Base-by-base conservation (phyloP, 1,140 invertebrate species). In the Diploscapter pachys region DNA sequence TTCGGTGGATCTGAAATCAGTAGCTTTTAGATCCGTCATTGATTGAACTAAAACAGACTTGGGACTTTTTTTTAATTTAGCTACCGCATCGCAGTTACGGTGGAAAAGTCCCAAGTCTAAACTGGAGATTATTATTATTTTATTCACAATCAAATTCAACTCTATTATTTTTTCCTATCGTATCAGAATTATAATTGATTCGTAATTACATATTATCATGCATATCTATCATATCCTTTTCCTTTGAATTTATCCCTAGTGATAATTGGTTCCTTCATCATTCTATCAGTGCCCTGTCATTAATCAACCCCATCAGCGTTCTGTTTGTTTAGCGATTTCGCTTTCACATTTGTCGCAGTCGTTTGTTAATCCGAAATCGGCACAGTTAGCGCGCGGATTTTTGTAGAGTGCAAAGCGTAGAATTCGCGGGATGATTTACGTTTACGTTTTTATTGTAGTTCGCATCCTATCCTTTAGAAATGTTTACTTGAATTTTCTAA, bases 1-100 rank as follows among this genome's bases (percentile, higher is more conserved):
- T 71, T 57, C 75, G 51, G 54, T 59, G 55, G 71, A 77, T 77
- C 75, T 77, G 71, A 68, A 77, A 68, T 68, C 11, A 63, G 50
- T 3, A 63, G 31, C 13, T 59, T 5, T 48, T 53, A 53, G 13
- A 69, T 4, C 31, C 31, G 31, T 52, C 5, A 57, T 9, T 55
- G 65, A 55, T 54, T 52, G 4, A 67, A 67, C 53, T 54, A 48
- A 4, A 55, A 53, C 53, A 67, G 65, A 54, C 56, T 53, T 52
- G 6, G 49, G 6, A 55, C 56, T 51, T 31, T 31, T 31, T 31
- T 31, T 31, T 31, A 31, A 31, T 31, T 31, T 31, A 1, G 31
- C 31, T 1, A 31, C 31, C 31, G 31, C 31, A 31, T 31, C 31
- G 31, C 31, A 31, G 31, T 31, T 31, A 31, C 31, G 31, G 31